Base-by-base conservation (phyloP, 2,113 vertebrate genomes). In the Cariama cristata region DNA sequence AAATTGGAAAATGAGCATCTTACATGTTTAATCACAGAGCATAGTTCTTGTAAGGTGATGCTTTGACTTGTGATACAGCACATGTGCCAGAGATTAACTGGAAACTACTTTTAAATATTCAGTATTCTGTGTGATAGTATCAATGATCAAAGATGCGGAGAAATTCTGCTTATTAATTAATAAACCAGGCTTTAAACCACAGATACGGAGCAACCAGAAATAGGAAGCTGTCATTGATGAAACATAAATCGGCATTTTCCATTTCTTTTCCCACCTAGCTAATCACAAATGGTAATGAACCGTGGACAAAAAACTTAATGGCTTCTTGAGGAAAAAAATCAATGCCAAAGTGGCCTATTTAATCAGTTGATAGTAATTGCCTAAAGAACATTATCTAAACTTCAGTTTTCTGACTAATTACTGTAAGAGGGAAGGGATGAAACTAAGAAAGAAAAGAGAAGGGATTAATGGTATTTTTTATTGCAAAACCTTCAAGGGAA, bases 81-180 rank as follows among this genome's bases (percentile, higher is more conserved):
- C 22, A 14, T 60, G 56, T 59, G 52, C 82, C 59, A 64, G 24
- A 75, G 49, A 92, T 91, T 79, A 87, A 75, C 68, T 87, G 58
- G 44, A 84, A 95, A 83, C 38, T 27, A 33, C 49, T 89, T 86
- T 68, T 33, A 95, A 92, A 96, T 87, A 95, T 81, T 95, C 76
- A 92, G 28, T 81, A 86, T 91, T 89, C 86, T 76, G 32, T 75
- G 47, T 79, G 84, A 91, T 64, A 91, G 35, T 45, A 87, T 33
- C 84, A 58, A 8, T 89, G 91, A 97, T 96, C 93, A 96, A 96
- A 96, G 93, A 58, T 9, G 44, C 11, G 85, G 77, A 96, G 83
- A 94, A 89, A 79, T 79, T 67, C 45, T 82, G 55, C 27, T 91
- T 62, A 91, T 33, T 89, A 91, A 94, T 96, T 92, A 96, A 94